These are phyloP conservation scores for Oreotrochilus melanogaster DNA, from an alignment of 2,113 vertebrate genomes.

Conservation along the genomic window DNA sequence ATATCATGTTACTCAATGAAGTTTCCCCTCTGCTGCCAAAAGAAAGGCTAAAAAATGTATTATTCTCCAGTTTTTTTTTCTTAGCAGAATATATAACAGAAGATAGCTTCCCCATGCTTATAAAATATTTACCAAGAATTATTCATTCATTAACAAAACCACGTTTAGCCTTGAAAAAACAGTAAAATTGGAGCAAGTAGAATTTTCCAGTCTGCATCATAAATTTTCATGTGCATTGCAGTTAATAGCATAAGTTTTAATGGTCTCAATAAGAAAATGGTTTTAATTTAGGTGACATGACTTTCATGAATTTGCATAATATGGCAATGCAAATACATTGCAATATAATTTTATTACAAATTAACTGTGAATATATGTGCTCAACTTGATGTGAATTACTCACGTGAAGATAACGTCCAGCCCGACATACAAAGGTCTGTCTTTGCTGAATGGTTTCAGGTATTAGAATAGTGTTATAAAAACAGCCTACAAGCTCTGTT, in stretches of 20 bases:
- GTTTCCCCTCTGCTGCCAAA: neutral
- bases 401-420: neutral
- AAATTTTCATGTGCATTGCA: neutral
- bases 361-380: constrained; percentile 40
- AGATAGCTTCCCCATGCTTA: neutral
- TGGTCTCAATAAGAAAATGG: neutral
- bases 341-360: constrained; percentile 51
- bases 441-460: neutral
- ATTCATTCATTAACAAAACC: neutral
- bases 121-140: constrained; percentile 12
- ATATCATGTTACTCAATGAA: neutral
- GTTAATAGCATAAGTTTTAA: neutral
- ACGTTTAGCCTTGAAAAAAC: neutral
- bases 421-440: neutral
- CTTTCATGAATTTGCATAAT: constrained; percentile 42
- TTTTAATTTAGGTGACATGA: neutral
- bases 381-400: constrained; percentile 27
- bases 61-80: neutral
- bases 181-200: neutral
- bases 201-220: neutral
- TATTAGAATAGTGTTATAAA: neutral
- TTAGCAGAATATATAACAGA: neutral
- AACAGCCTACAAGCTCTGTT: constrained; percentile 2
- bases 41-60: neutral
- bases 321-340: constrained; percentile 39